Percentiles rank a stretch among this genome's conserved stretches.
Conservation (phyloP, 1,140 invertebrate genomes). For the Macrobrachium rosenbergii region DNA sequence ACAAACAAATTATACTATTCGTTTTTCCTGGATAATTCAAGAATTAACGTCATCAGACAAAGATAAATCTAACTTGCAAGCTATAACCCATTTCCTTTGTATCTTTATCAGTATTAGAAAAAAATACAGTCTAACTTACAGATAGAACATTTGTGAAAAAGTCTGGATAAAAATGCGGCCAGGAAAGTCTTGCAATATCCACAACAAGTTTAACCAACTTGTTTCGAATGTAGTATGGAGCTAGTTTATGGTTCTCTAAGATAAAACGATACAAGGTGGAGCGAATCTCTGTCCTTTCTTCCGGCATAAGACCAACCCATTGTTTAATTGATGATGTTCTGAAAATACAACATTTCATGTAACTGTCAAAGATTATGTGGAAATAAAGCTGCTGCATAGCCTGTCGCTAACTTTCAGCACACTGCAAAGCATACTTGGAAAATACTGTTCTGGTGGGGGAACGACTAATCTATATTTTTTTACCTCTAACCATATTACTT, state of each 20-base stretch:
- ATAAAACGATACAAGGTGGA: conserved; percentile 81
- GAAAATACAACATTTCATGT: conserved; percentile 66
- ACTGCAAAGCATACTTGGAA: too few relatives aligned
- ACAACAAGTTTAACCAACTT: conserved; percentile 89
- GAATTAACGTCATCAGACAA: not conserved
- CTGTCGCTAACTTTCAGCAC: conserved; percentile 76
- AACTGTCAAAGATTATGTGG: not conserved
- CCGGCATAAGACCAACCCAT: conserved; percentile 81
- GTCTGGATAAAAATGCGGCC: conserved; percentile 87
- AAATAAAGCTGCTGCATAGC: conserved; percentile 78
- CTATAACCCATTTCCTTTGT: not conserved
- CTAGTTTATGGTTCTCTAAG: conserved; percentile 77
- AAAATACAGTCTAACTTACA: conserved; percentile 42
- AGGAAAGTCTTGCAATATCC: conserved; percentile 86
- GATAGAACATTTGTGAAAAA: conserved; percentile 83
- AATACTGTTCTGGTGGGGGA: too few relatives aligned
- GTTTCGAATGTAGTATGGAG: conserved; percentile 83
- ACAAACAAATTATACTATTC: too few relatives aligned
- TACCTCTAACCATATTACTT: too few relatives aligned
- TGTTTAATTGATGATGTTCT: conserved; percentile 88
- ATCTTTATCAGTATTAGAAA: not conserved
- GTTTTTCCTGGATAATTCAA: too few relatives aligned
- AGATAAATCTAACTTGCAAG: too few relatives aligned
- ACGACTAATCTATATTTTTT: too few relatives aligned
- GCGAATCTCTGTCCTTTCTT: conserved; percentile 81